A percentile compares a stretch with the other conserved stretches of the same genome.
Conservation (phyloP, 1,140 invertebrate species). For the Bathynomus jamesi region DNA sequence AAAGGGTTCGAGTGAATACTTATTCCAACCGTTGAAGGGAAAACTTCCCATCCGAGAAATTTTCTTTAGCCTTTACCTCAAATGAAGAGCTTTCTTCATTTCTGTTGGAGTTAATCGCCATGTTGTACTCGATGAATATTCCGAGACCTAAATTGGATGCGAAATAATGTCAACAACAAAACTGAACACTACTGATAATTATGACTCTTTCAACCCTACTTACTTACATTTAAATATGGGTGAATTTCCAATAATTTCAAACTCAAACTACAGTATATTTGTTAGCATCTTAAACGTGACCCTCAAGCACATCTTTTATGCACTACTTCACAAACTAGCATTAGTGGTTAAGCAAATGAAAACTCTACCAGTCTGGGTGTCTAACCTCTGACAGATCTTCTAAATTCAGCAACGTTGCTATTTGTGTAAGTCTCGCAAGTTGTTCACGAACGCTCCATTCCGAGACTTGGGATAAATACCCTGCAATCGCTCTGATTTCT, state of each 20-base stretch:
- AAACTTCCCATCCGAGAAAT: background rate
- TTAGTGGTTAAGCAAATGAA: slow-evolving; percentile 63
- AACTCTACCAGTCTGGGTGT: slow-evolving; percentile 7
- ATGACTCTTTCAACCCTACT: background rate
- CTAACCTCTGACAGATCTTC: slow-evolving; percentile 67
- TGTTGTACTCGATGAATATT: slow-evolving; percentile 47
- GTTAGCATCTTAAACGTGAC: background rate
- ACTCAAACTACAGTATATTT: slow-evolving; percentile 9
- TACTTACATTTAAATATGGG: background rate
- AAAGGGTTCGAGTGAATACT: too few relatives aligned
- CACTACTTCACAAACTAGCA: slow-evolving; percentile 45
- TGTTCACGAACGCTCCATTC: slow-evolving; percentile 88
- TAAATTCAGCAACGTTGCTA: slow-evolving; percentile 81
- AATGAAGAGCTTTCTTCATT: slow-evolving; percentile 52
- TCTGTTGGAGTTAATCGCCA: slow-evolving; percentile 79
- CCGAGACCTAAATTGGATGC: slow-evolving; percentile 22
- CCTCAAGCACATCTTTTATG: background rate
- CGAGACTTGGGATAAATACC: slow-evolving; percentile 74
- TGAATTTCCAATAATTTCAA: background rate
- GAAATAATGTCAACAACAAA: background rate
- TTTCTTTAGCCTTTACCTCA: slow-evolving; percentile 18
- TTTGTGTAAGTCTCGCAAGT: slow-evolving; percentile 80
- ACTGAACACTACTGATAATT: background rate
- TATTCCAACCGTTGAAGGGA: background rate
- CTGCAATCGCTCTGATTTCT: slow-evolving; percentile 77